These are phyloP conservation scores for Saimiri boliviensis DNA, from an alignment of 2,113 vertebrate species.

Conservation along the genomic window DNA sequence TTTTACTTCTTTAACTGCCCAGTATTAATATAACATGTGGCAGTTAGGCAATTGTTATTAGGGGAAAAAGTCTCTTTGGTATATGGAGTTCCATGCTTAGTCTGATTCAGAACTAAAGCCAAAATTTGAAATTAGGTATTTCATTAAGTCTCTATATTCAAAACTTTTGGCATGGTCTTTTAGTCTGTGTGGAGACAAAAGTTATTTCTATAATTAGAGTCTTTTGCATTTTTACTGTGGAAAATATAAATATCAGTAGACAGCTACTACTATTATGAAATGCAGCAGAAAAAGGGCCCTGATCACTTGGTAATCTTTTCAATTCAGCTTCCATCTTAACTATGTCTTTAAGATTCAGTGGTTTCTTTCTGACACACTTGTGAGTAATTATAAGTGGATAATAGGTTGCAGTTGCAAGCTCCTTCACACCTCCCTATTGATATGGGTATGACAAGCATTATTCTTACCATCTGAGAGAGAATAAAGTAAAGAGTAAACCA, in stretches of 20 bases:
- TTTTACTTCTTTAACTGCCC: background rate
- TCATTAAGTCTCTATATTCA: background rate
- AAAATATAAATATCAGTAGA: constrained; percentile 33
- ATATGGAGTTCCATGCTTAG: background rate
- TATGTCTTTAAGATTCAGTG: background rate
- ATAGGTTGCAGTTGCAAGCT: background rate
- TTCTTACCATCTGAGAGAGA: background rate
- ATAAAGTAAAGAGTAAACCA: background rate
- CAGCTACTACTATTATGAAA: background rate
- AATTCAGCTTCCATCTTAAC: background rate
- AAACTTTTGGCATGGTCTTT: background rate
- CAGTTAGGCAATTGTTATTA: background rate
- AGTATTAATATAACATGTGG: background rate
- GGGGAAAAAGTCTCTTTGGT: background rate
- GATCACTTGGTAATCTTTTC: background rate
- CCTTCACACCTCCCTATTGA: background rate
- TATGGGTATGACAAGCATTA: background rate
- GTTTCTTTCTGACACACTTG: background rate
- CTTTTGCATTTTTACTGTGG: constrained; percentile 11
- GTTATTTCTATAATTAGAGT: constrained; percentile 2
- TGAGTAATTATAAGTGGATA: background rate
- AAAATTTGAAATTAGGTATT: constrained; percentile 29
- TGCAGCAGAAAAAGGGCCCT: background rate
- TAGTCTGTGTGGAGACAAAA: background rate
- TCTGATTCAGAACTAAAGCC: constrained; percentile 8